Conservation (phyloP, 2,888 invertebrate genomes). For the Invenusta paracnida region DNA sequence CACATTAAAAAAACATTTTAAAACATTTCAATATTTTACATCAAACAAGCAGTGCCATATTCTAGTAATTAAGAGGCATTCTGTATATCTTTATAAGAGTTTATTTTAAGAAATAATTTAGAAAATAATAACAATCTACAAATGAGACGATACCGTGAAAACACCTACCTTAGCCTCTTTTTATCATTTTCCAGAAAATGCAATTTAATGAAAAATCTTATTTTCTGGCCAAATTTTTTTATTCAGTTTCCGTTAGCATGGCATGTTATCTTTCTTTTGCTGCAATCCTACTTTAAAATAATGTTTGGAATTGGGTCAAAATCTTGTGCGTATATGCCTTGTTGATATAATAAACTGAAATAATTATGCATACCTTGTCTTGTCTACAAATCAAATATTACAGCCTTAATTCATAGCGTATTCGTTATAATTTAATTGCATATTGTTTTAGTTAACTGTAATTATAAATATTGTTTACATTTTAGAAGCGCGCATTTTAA, state of each 20-base stretch:
- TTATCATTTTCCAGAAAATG: conserved; percentile 15
- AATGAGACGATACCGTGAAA: background rate
- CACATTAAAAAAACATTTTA: too few species aligned
- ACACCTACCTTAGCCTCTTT: conserved; percentile 29
- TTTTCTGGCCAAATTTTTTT: background rate
- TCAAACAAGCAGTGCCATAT: too few species aligned
- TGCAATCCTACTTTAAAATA: background rate
- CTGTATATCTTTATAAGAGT: too few species aligned
- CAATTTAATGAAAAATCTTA: conserved; percentile 18
- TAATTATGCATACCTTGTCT: background rate
- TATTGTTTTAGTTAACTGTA: background rate
- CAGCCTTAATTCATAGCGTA: background rate
- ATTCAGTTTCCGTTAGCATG: conserved; percentile 11
- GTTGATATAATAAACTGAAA: background rate
- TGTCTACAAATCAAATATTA: background rate
- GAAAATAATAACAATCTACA: background rate
- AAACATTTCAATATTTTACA: too few species aligned
- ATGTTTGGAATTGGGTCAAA: background rate
- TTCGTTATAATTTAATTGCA: background rate
- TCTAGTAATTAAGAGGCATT: too few species aligned
- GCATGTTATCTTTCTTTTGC: conserved; percentile 25
- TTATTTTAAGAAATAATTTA: too few species aligned
- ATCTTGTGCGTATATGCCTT: background rate
- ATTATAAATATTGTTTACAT: background rate
- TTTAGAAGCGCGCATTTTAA: too few species aligned